Evolutionary conservation across 30 jellyfish, hydroid and myxozoan species (phyloP), one percentile per base, ranked within the genome.

Genomic region (Hydractinia symbiolongicarpus): DNA sequence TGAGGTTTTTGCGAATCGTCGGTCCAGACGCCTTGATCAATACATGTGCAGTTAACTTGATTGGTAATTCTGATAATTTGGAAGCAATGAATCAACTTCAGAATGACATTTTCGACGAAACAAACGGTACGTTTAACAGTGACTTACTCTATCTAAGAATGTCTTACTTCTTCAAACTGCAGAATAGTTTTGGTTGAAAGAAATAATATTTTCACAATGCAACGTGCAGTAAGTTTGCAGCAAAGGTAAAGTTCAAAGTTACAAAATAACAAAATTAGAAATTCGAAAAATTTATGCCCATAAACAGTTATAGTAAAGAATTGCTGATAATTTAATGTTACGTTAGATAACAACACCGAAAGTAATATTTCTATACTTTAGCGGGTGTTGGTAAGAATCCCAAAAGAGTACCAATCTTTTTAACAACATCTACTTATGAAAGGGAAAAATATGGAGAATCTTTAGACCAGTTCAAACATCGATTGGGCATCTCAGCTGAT

Each of bases 1-100:
- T 86, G 90, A n/a, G 55, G 55, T 86, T 86, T 53, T 80, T 86
- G 60, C 61, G 79, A 17, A 81, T 70, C 17, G 79, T 86, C 19
- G 95, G 95, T 8, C 95, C 95, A 9, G 95, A 86, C 76, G 89
- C 95, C 17, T 79, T 86, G 5, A 86, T 86, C 19, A 86, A 86
- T 61, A 71, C 95, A 51, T 86, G 80, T 64, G 84, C 82, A 8
- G 90, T 86, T 8, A 86, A 86, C 58, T 9, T 56, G 5, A 79
- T 72, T 54, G 60, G 70, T 8, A 79, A 86, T 58, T 50, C 69
- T 5, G 79, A 86, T 61, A 80, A 74, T 61, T 30, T 30, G 44
- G 8, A 86, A 7, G 17, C 74, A 16, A 78, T 78, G 4, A 86
- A 86, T 62, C 78, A 83, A 40, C 83, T 86, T 30, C 95, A 86